Evolutionary conservation across 1,140 invertebrate species (phyloP).

Genomic region (Trichomalopsis sarcophagae): DNA sequence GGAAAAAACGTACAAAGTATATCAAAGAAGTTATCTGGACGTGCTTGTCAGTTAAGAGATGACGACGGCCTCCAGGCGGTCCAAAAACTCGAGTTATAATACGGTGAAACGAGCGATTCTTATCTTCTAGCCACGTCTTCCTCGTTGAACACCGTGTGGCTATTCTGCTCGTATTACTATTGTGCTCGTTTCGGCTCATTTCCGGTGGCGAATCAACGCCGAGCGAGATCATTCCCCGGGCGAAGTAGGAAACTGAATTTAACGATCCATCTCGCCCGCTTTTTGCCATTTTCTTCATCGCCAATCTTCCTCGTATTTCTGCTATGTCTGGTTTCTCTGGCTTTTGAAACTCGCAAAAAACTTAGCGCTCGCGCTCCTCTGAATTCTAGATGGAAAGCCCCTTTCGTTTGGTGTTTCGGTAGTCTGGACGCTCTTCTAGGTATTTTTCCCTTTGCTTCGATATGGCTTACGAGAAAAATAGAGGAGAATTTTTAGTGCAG

Average conservation of each 20-base stretch:
- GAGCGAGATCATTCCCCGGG: background rate
- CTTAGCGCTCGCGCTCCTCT: background rate
- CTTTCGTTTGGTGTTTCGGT: slow-evolving; percentile 23
- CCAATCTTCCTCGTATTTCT: background rate
- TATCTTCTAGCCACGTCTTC: slow-evolving; percentile 36
- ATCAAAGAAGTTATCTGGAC: too few relatives aligned
- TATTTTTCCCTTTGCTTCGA: background rate
- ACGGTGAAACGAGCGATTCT: slow-evolving; percentile 34
- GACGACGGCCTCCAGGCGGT: background rate
- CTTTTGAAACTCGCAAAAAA: slow-evolving; percentile 10
- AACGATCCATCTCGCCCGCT: slow-evolving; percentile 31
- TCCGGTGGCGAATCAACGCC: slow-evolving; percentile 18
- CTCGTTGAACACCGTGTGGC: slow-evolving; percentile 19
- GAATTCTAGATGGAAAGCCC: slow-evolving; percentile 6
- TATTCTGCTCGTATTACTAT: slow-evolving; percentile 32
- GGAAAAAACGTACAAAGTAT: too few relatives aligned
- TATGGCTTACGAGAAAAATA: background rate
- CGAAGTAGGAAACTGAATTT: slow-evolving; percentile 41
- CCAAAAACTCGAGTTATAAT: slow-evolving; percentile 41
- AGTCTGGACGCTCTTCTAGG: background rate
- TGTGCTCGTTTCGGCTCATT: slow-evolving; percentile 45
- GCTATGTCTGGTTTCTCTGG: too few relatives aligned
- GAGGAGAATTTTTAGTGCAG: background rate
- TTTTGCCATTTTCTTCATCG: slow-evolving; percentile 30
- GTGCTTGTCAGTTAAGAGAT: too few relatives aligned